phyloP scores from a whole-genome alignment of 2,113 vertebrate species.

The Podarcis muralis region DNA sequence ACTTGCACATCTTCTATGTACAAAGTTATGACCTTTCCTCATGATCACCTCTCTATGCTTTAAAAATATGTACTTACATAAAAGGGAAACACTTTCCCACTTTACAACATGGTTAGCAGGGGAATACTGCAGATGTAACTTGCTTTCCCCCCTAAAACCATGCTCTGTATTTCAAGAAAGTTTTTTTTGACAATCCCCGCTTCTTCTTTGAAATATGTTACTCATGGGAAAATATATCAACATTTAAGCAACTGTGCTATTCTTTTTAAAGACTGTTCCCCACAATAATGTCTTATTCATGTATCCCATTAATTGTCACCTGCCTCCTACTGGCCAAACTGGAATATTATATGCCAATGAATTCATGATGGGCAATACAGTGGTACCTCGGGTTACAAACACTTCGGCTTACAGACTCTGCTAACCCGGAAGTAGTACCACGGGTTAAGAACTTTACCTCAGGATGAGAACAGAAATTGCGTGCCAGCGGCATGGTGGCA shows the following conservation, averaged over 20 bases:
- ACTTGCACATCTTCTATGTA: background rate
- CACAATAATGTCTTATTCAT: background rate
- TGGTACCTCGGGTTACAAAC: too few relatives aligned
- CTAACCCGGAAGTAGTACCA: too few relatives aligned
- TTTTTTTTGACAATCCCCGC: background rate
- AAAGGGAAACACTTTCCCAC: background rate
- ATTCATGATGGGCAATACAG: background rate
- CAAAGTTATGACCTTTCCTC: background rate
- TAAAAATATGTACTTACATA: background rate
- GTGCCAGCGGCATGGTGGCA: rapidly evolving
- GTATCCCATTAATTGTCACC: background rate
- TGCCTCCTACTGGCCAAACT: background rate
- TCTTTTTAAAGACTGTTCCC: background rate
- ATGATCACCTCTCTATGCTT: background rate
- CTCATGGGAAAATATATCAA: background rate
- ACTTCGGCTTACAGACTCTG: too few relatives aligned
- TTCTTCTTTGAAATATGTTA: background rate
- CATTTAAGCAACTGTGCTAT: background rate
- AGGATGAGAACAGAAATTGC: too few relatives aligned
- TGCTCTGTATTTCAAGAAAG: background rate
- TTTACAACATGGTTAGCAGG: background rate
- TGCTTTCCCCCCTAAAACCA: background rate
- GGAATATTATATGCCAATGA: background rate
- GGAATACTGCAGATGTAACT: background rate
- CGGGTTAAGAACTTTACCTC: too few relatives aligned